Evolutionary conservation across 2,888 invertebrate species (phyloP), one percentile per base, ranked within the genome.

Genomic region (Archaeoteleia sp.): DNA sequence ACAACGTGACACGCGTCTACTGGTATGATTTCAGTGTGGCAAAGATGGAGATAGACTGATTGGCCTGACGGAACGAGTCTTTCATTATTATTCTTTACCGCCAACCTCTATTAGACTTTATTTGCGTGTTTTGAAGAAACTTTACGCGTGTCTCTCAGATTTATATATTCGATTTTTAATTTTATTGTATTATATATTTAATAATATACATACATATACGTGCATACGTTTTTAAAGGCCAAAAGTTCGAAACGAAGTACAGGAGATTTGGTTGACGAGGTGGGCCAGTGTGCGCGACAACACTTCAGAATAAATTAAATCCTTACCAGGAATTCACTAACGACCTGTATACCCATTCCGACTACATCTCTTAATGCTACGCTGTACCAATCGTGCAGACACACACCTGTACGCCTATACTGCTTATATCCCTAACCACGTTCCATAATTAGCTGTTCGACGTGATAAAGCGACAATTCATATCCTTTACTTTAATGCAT

Each of bases 271-370:
- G 30, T 30, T 9, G 9, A 10, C 30, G 10, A 30, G 30, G 30
- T 10, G 30, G 30, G 30, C 30, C 30, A 30, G 10, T 10, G 10
- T 30, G 20, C 30, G 30, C 30, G 30, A 30, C 30, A 30, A 30
- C 30, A 30, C 30, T 73, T 72, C 63, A 72, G 79, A 79, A 80
- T 80, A 80, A 80, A 79, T 80, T 78, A 79, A 80, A 79, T 79
- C 74, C 77, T 75, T 80, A 80, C 78, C 79, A 73, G 71, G 79
- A 80, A 80, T 79, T 67, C 76, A 75, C 77, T 80, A 80, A 80
- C 77, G 77, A 80, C 72, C 76, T 68, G 73, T 65, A 57, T 76
- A 76, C 70, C n/a, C 75, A 69, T 48, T 55, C 45, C 53, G 20
- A 51, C 67, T 63, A 68, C 70, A 51, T 71, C 75, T 70, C 63